Evolutionary conservation across 2,113 vertebrate species (phyloP).

Genomic region (Noturus placidus): DNA sequence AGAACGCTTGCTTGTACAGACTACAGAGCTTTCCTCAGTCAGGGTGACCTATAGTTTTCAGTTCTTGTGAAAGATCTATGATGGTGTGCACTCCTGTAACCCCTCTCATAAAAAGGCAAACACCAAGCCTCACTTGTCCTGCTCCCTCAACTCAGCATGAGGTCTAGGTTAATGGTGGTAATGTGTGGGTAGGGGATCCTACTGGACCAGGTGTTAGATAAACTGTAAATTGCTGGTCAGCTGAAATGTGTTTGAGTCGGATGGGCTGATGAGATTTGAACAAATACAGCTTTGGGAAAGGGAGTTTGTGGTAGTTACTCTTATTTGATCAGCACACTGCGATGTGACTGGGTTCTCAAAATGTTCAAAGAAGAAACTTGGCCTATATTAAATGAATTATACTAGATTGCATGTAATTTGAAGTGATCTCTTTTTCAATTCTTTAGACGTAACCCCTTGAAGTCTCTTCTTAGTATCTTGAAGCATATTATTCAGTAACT

Average conservation of each 20-base stretch:
- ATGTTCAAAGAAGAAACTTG: not conserved
- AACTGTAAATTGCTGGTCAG: slow-evolving; percentile 17
- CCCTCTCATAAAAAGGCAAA: not conserved
- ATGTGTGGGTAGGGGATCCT: slow-evolving; percentile 15
- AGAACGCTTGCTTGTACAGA: not conserved
- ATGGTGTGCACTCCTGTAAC: not conserved
- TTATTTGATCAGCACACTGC: not conserved
- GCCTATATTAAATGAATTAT: not conserved
- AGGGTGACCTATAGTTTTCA: not conserved
- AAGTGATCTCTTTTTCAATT: not conserved
- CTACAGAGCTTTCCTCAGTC: not conserved
- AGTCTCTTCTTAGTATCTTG: too few relatives aligned
- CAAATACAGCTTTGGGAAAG: not conserved
- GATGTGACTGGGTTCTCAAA: not conserved
- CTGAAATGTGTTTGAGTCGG: slow-evolving; percentile 25
- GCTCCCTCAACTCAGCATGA: slow-evolving; percentile 12
- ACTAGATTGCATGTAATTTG: not conserved
- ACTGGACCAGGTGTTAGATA: slow-evolving; percentile 34
- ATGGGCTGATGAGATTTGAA: not conserved
- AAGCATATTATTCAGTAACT: not conserved
- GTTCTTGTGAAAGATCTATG: slow-evolving; percentile 1
- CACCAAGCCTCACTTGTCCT: slow-evolving; percentile 11
- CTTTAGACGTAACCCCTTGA: not conserved
- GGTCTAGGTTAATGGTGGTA: slow-evolving; percentile 1
- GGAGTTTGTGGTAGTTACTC: not conserved